These are phyloP conservation scores for Holothuria leucospilota DNA, from an alignment of 53 echinoderm and acorn worm species.

Conservation along the genomic window DNA sequence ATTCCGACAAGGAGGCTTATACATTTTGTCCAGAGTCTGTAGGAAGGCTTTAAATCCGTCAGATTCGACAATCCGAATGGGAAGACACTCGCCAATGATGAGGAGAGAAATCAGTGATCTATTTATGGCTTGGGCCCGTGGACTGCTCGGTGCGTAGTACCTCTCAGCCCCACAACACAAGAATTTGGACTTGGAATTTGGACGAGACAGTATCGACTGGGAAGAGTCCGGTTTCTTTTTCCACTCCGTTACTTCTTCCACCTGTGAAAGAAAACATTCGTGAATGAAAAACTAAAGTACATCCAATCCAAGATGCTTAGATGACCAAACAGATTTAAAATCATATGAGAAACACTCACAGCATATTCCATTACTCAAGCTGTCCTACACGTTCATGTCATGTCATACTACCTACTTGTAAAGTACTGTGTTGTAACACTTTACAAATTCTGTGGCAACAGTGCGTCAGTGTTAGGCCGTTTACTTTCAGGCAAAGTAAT, in stretches of 20 bases:
- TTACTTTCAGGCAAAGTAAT: too few species aligned
- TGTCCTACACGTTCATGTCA: too few species aligned
- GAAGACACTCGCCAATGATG: background rate
- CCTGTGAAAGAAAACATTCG: background rate
- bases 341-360: too few species aligned
- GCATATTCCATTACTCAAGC: too few species aligned
- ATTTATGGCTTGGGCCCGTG: background rate
- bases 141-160: background rate
- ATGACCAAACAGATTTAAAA: too few species aligned
- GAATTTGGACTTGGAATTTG: background rate
- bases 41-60: background rate
- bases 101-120: background rate
- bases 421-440: too few species aligned
- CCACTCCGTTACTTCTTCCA: background rate
- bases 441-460: too few species aligned
- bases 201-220: background rate
- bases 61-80: slow-evolving; percentile 9
- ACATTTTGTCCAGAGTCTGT: too few species aligned
- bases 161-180: background rate
- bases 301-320: too few species aligned
- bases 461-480: too few species aligned
- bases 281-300: too few species aligned
- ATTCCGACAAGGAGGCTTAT: slow-evolving; percentile 10
- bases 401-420: too few species aligned
- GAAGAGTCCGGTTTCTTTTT: background rate